These are phyloP conservation scores for Halocaridina rubra DNA, from an alignment of 2,888 invertebrate species.

Conservation along the genomic window DNA sequence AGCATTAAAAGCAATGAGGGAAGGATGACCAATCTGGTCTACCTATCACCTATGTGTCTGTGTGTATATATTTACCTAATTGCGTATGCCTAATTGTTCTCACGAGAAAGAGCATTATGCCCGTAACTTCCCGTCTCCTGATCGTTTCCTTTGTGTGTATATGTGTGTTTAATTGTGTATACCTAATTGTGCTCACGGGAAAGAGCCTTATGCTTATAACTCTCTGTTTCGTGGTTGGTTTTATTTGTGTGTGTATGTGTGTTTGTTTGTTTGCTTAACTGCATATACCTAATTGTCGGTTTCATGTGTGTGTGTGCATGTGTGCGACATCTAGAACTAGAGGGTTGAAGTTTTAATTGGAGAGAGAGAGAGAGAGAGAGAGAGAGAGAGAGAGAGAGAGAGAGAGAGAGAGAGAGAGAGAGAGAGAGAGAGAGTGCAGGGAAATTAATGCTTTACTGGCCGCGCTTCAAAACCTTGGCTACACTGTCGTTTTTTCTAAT, in stretches of 20 bases:
- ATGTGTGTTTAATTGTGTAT: no score
- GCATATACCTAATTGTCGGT: background rate
- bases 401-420: background rate
- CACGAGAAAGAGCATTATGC: no score
- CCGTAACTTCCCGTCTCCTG: no score
- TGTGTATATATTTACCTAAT: no score
- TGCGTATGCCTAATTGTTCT: no score
- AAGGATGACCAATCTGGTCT: no score
- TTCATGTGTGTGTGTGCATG: background rate
- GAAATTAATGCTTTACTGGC: no score
- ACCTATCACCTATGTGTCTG: no score
- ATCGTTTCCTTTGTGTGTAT: background rate
- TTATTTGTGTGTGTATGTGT: background rate
- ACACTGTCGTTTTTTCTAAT: no score
- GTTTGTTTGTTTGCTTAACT: background rate
- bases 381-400: slow-evolving; percentile 19
- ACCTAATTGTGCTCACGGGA: no score
- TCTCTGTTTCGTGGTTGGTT: background rate
- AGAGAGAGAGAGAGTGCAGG: background rate
- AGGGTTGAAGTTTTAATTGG: background rate
- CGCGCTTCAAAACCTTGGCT: no score
- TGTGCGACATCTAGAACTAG: background rate
- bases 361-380: slow-evolving; percentile 11
- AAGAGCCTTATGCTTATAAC: background rate
- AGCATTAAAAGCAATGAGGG: no score